Base-by-base conservation (phyloP, 2,888 invertebrate species). In the Tridacna crocea region DNA sequence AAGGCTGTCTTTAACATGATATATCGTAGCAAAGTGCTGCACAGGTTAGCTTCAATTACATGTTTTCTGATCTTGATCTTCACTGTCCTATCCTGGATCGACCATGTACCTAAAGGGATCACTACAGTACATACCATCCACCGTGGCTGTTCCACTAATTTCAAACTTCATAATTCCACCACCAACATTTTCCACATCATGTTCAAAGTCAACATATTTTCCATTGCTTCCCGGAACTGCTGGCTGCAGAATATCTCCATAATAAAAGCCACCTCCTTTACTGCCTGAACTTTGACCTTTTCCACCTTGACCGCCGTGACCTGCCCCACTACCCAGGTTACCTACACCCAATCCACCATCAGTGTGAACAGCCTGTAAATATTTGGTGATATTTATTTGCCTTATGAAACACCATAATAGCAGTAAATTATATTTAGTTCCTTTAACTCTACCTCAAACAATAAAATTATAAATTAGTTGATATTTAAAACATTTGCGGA, bases 291-390 rank as follows among this genome's bases (percentile, higher is more conserved):
- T 27, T n/a, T 66, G 66, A n/a, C 81, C 84, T 61, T 75, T 79
- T 12, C 89, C 90, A 63, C 91, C 91, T 80, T 89, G 89, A 58
- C 91, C 91, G 46, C 90, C 91, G 77, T 90, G 89, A 24, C 90
- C 90, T 11, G 90, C 91, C 22, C 91, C 91, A 60, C 86, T 84
- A 4, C 89, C 88, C 65, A 82, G 77, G 48, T 82, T 73, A 22
- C 90, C 91, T 22, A 83, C 81, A 12, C 90, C 90, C 3, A 48
- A 68, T 12, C 86, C 85, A 46, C 85, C 87, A 66, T 79, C 83
- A 55, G 70, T 73, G 55, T 87, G 78, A 13, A 77, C 81, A 61
- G 83, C 85, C 90, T 88, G 77, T 0, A 78, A 73, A 66, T 36
- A 63, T 24, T 26, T 24, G 58, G 19, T 58, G 8, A 58, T 22